A percentile compares a stretch with the other conserved stretches of the same genome.
phyloP scores from a whole-genome alignment of 2,888 invertebrate genomes.

The Spialia ferax region DNA sequence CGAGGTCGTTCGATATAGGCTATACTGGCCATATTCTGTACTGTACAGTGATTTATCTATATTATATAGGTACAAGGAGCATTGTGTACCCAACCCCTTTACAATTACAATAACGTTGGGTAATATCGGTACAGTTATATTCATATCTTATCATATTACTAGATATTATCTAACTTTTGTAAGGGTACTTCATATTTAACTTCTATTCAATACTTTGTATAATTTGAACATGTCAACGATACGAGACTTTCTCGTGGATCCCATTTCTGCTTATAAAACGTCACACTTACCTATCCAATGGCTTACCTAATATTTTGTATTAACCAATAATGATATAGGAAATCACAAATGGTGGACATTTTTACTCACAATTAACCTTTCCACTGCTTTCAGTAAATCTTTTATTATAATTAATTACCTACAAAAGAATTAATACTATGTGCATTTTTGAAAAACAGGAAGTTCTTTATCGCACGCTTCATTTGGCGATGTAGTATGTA shows the following conservation, averaged over 20 bases:
- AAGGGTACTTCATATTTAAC: neutral
- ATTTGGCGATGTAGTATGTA: constrained; percentile 16
- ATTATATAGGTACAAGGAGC: too few relatives aligned
- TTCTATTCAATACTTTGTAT: neutral
- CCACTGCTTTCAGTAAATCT: neutral
- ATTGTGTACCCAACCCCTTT: neutral
- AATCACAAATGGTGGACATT: neutral
- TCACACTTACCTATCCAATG: neutral
- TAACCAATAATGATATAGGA: neutral
- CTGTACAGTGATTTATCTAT: too few relatives aligned
- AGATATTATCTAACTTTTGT: neutral
- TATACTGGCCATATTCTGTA: too few relatives aligned
- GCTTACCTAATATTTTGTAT: neutral
- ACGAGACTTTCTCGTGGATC: neutral
- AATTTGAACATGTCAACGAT: neutral
- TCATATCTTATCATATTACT: constrained; percentile 1
- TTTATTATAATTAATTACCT: neutral
- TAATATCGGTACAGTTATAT: neutral
- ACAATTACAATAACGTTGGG: neutral
- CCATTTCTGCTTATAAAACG: neutral
- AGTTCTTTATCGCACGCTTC: neutral
- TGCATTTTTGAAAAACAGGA: neutral
- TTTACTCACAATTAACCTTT: neutral
- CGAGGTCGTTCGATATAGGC: too few relatives aligned
- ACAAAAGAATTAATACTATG: neutral